Conservation (phyloP, 1,140 invertebrate species). For the Drosophila paulistorum region DNA sequence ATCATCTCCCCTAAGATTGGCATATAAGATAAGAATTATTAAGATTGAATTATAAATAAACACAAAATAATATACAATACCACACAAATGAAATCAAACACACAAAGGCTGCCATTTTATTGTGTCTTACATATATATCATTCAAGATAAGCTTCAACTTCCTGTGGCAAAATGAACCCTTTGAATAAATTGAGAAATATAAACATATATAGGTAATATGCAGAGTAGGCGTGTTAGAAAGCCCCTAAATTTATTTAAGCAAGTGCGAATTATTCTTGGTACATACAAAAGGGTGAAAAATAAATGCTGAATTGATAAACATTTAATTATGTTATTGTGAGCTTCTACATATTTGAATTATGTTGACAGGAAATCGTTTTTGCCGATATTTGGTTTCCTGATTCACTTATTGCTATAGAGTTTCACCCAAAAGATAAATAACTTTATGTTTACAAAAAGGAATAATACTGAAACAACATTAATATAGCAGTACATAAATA, state of each 20-base stretch:
- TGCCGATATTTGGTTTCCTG: too few species aligned
- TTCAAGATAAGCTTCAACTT: conserved; percentile 45
- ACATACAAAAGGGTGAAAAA: not conserved
- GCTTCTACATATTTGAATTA: too few species aligned
- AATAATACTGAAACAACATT: too few species aligned
- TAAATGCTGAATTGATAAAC: not conserved
- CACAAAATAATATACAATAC: conserved; percentile 39
- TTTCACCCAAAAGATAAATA: too few species aligned
- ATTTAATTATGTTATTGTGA: too few species aligned
- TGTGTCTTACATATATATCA: conserved; percentile 28
- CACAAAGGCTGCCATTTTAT: conserved; percentile 53
- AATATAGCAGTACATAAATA: too few species aligned
- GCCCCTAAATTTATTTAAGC: not conserved
- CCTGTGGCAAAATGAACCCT: conserved; percentile 34
- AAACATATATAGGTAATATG: not conserved
- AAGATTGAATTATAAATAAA: conserved; percentile 53
- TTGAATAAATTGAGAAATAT: conserved; percentile 12
- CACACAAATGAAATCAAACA: conserved; percentile 25
- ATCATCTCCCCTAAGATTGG: conserved; percentile 3
- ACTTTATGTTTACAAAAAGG: too few species aligned
- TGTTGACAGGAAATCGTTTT: too few species aligned
- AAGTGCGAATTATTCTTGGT: not conserved
- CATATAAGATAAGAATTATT: conserved; percentile 39
- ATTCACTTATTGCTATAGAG: too few species aligned
- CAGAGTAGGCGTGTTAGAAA: conserved; percentile 1